phyloP scores from a whole-genome alignment of 2,113 vertebrate genomes.

The Chlamydotis undulata region DNA sequence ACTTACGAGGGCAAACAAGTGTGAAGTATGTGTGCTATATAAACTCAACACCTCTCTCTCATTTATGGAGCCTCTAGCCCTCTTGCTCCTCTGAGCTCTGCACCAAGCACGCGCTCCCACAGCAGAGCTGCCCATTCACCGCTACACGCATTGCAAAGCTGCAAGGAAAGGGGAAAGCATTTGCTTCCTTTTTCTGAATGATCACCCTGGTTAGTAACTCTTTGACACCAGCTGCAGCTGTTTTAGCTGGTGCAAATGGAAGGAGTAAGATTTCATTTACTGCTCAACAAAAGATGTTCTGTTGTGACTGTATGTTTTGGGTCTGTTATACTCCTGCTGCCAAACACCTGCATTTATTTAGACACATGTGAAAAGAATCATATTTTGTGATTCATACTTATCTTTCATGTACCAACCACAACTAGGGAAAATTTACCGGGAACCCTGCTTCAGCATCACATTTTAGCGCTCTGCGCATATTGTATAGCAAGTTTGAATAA shows the following conservation, averaged over 20 bases:
- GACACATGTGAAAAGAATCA: not conserved
- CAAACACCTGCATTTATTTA: constrained; percentile 71
- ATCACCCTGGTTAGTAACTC: accelerated
- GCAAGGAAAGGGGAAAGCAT: not conserved
- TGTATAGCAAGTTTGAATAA: not conserved
- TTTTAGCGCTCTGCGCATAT: not conserved
- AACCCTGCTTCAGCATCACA: accelerated
- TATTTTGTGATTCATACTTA: not conserved
- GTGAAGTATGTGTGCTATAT: accelerated
- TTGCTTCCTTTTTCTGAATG: not conserved
- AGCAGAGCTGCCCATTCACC: not conserved
- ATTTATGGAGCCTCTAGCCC: accelerated
- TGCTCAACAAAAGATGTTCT: constrained; percentile 52
- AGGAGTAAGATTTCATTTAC: not conserved
- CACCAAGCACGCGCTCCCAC: accelerated
- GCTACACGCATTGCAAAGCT: not conserved
- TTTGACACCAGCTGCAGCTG: not conserved
- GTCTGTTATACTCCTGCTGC: constrained; percentile 13
- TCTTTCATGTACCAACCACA: not conserved
- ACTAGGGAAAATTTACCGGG: not conserved
- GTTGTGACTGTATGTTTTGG: constrained; percentile 1
- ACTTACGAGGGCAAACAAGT: not conserved
- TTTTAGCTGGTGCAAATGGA: not conserved
- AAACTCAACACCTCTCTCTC: not conserved
- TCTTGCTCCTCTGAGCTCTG: accelerated